Base-by-base conservation (phyloP, 2,888 invertebrate genomes). In the Pherbina coryleti region DNA sequence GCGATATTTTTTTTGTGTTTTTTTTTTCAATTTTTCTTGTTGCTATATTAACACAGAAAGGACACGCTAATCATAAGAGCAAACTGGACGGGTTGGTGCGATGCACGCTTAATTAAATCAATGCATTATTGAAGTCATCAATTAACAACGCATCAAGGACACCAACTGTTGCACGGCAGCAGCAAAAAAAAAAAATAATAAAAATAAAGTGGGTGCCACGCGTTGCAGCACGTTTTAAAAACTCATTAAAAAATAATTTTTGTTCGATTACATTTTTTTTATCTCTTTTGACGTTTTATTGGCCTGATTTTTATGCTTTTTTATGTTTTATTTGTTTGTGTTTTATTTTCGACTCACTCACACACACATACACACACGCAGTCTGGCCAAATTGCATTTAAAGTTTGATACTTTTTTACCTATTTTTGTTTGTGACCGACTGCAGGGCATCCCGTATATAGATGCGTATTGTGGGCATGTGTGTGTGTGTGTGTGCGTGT, bases 391-490 rank as follows among this genome's bases (percentile, higher is more conserved):
- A 22, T 25, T 11, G 57, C 25, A 14, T 9, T 25, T 19, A n/a
- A 28, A 60, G 19, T 60, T 60, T 28, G 25, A 60, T 44, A 44
- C 14, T 64, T 25, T 9, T 64, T 73, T 44, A n/a, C 25, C 11
- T 22, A 57, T 62, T 71, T 72, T 49, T 72, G 70, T 71, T 71
- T n/a, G n/a, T 31, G 28, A 28, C 14, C 22, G 34, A 25, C 25
- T 64, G 64, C 57, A 70, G 80, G 78, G 67, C 75, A 80, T 77
- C 80, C 79, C 78, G 78, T 77, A 75, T 80, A 78, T 71, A 77
- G 51, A 69, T 67, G 51, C 55, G 19, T 28, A 37, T 78, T 67
- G n/a, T n/a, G n/a, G n/a, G n/a, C n/a, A n/a, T n/a, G n/a, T 60
- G 28, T 72, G 53, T 25, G n/a, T 72, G 60, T 22, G 25, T 44